Evolutionary conservation across 2,797 vertebrate species (phyloP), one percentile per base, ranked within the genome.

Genomic region (Sebastes elongatus): DNA sequence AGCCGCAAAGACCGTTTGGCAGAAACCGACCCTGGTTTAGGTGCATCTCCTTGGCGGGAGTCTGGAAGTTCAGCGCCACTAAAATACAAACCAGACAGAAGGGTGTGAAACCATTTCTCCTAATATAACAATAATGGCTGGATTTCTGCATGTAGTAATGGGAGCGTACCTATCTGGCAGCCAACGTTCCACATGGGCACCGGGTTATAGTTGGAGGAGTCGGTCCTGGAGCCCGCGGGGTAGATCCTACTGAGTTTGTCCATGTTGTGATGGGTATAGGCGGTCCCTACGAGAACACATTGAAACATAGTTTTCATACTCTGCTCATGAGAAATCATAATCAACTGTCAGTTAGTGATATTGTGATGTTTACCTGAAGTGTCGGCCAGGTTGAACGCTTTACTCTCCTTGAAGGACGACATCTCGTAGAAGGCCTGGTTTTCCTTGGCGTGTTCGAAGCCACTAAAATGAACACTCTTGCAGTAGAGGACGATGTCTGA

Each of bases 51-150:
- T 96, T 93, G 72, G 94, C 93, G 6, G 94, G 94, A 3, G 97
- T 98, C 95, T 99, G 98, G 95, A 99, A 99, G 93, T 99, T 99
- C 69, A 99, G 84, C 11, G 98, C 98, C 96, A 99, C 98, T 99
- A 38, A 33, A 71, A 80, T 49, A 3, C 76, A 33, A 84, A 55
- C 9, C 30, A 64, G 38, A 25, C 11, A 73, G 10, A 25, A 71
- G 7, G 25, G 8, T 5, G 8, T 56, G 38, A 33, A 20, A 1
- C 1, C 2, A 2, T 57, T 33, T 11, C 18, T 81, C 7, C 35
- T 27, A n/a, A 49, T 27, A 9, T 8, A 18, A 1, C 14, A 14
- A 1, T 22, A 23, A 55, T 13, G 7, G 42, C 8, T 7, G 10
- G 16, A 68, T 52, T 33, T 60, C 3, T 64, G n/a, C 2, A 25